A percentile compares a stretch with the other conserved stretches of the same genome.
phyloP scores from a whole-genome alignment of 1,140 invertebrate species.

The Sesamia nonagrioides region DNA sequence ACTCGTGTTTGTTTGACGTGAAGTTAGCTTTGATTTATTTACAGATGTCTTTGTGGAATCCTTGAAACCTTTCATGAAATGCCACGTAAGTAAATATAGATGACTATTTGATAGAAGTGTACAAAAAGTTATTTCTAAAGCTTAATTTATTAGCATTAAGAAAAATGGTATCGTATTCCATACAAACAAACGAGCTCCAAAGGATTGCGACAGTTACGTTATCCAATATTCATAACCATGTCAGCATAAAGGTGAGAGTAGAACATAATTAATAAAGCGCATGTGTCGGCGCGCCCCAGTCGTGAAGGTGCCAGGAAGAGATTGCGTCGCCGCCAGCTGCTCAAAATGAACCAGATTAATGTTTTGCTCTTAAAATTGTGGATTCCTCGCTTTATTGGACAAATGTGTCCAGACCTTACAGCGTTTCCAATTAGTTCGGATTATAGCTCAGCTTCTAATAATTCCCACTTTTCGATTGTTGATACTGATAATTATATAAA shows the following conservation, averaged over 20 bases:
- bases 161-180: not conserved
- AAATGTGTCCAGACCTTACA: constrained; percentile 20
- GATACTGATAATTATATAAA: not conserved
- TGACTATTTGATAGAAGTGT: no score
- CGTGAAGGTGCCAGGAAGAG: constrained; percentile 43
- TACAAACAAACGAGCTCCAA: not conserved
- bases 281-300: constrained; percentile 47
- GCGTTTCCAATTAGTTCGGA: constrained; percentile 8
- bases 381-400: constrained; percentile 3
- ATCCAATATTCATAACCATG: constrained; percentile 41
- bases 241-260: constrained; percentile 26
- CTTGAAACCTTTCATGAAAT: no score
- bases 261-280: constrained; percentile 49
- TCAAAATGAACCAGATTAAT: constrained; percentile 55
- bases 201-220: not conserved
- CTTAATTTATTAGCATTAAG: no score
- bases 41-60: no score
- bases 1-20: no score
- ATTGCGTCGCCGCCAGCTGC: constrained; percentile 51
- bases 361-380: constrained; percentile 43
- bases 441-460: constrained; percentile 20
- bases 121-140: no score
- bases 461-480: constrained; percentile 4
- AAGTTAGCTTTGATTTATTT: no score
- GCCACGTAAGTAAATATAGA: no score